A percentile compares a stretch with the other conserved stretches of the same genome.
Evolutionary conservation across 1,140 invertebrate species (phyloP).

Genomic region (Eupristina koningsbergeri): DNA sequence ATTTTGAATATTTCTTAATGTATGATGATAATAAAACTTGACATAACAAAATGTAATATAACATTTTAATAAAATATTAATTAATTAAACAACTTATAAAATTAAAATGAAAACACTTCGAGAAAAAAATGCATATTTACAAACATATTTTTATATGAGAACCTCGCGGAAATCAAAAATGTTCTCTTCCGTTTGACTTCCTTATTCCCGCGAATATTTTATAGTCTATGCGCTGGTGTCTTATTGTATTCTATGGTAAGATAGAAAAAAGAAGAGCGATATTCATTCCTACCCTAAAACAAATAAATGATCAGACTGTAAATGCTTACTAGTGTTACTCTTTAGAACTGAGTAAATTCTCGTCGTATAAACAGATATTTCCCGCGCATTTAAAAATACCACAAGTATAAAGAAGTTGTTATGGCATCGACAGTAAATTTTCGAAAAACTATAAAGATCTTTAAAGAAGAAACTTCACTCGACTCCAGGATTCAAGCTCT

Average conservation of each 20-base stretch:
- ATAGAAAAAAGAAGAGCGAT: background rate
- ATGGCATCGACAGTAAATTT: conserved; percentile 5
- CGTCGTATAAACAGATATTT: conserved; percentile 18
- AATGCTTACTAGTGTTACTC: background rate
- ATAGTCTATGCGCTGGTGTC: background rate
- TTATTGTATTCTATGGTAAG: background rate
- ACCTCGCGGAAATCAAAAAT: background rate
- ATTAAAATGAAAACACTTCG: no score
- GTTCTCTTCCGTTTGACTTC: background rate
- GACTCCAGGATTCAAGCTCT: conserved; percentile 11
- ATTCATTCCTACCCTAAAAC: background rate
- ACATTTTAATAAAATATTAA: no score
- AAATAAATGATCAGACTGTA: background rate
- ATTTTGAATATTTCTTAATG: no score
- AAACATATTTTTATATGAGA: background rate
- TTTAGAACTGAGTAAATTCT: background rate
- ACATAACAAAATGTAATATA: no score
- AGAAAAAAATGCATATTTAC: no score
- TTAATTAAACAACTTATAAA: no score
- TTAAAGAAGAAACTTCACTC: conserved; percentile 13
- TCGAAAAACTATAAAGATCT: conserved; percentile 18
- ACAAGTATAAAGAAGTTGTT: background rate
- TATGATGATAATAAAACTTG: no score
- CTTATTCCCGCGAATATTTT: conserved; percentile 18
- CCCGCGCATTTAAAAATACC: conserved; percentile 28